Base-by-base conservation (phyloP, 2,113 vertebrate species). In the Rattus rattus region DNA sequence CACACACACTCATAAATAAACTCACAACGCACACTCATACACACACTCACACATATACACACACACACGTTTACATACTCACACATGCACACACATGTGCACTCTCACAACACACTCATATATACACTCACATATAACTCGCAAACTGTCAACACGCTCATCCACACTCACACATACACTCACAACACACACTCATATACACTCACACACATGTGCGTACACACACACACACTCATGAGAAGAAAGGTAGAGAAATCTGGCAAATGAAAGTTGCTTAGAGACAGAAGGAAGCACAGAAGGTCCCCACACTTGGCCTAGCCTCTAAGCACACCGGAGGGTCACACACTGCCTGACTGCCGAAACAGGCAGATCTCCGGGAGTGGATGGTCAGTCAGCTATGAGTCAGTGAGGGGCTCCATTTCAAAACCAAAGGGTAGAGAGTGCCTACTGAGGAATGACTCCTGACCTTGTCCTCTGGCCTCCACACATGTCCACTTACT, bases 261-360 rank as follows among this genome's bases (percentile, higher is more conserved):
- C 19, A 22, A 96, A 63, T 65, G 49, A 85, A 56, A 76, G 33
- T 4, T 17, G 19, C 36, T 63, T 8, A 49, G 79, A 87, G 47
- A 30, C 39, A 39, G 52, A 95, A 33, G 39, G 30, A n/a, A 16
- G 3, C 67, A 20, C 24, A 22, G 28, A 24, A 19, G 36, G 2
- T 33, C 10, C n/a, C n/a, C 52, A 54, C 52, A 54, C 52, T 54
- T 54, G 52, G 52, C 52, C 52, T 67, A 14, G 26, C 2, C 56
- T 43, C 39, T 67, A 33, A 59, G 47, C 36, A 19, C 61, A 47
- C 14, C 2, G 33, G 36, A 69, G 0, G 12, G 13, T 7, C 22
- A 17, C 7, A 16, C 0, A 12, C 0, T 28, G n/a, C 9, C 9
- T 56, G 8, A 69, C 0, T 0, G 10, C 0, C 19, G 76, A 77